Evolutionary conservation across 2,888 invertebrate species (phyloP).

Genomic region (Hirtodrosophila confusa): DNA sequence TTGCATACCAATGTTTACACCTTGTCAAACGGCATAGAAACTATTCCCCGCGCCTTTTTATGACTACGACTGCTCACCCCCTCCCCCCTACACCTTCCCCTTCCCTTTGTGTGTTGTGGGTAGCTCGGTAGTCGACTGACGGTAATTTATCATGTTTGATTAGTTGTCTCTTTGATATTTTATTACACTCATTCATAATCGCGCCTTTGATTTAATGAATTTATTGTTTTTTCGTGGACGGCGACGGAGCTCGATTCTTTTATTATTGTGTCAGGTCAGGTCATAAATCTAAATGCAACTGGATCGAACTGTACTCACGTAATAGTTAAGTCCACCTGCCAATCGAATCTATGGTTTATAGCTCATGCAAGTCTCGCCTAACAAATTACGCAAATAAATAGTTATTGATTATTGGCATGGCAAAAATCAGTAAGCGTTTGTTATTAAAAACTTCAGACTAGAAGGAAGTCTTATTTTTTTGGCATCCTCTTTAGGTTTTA

Average conservation of each 20-base stretch:
- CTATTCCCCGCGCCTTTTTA: slow-evolving; percentile 44
- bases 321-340: slow-evolving; percentile 15
- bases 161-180: slow-evolving; percentile 74
- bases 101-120: slow-evolving; percentile 17
- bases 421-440: too few species aligned
- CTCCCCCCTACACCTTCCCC: neutral
- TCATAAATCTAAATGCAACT: slow-evolving; percentile 58
- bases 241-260: slow-evolving; percentile 13
- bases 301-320: slow-evolving; percentile 6
- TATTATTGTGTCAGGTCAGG: slow-evolving; percentile 73
- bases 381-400: slow-evolving; percentile 31
- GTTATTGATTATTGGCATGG: neutral
- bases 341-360: slow-evolving; percentile 21
- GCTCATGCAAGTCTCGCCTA: slow-evolving; percentile 7
- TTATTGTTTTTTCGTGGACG: slow-evolving; percentile 52
- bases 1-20: slow-evolving; percentile 77
- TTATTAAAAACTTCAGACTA: too few species aligned
- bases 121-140: slow-evolving; percentile 50
- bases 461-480: too few species aligned
- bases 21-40: slow-evolving; percentile 55
- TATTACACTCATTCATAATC: slow-evolving; percentile 78
- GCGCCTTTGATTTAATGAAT: slow-evolving; percentile 64
- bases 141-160: slow-evolving; percentile 78
- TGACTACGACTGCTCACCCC: slow-evolving; percentile 10
- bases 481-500: too few species aligned